Percentiles rank a stretch among this genome's conserved stretches.
Conservation (phyloP, 1,140 invertebrate species). For the Phocides pigmalion region DNA sequence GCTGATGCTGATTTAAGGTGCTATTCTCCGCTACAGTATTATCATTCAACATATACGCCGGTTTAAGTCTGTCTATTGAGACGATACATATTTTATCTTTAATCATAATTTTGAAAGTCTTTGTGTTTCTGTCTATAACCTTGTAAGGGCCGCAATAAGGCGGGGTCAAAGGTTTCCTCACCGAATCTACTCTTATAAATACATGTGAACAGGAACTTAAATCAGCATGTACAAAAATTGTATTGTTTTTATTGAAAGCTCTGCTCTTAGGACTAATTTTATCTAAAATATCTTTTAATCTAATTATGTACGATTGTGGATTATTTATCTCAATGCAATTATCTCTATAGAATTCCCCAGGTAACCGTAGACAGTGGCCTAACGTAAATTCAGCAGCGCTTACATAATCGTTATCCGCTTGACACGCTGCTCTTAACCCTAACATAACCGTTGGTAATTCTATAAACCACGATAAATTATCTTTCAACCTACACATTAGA, state of each 20-base stretch:
- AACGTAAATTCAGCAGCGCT: no score
- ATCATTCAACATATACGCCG: slow-evolving; percentile 29
- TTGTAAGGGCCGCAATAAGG: slow-evolving; percentile 34
- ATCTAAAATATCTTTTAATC: no score
- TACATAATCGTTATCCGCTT: no score
- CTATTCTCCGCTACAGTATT: no score
- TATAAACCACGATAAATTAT: slow-evolving; percentile 10
- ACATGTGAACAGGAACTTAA: slow-evolving; percentile 24
- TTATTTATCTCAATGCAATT: no score
- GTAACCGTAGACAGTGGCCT: no score
- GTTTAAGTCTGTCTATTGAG: slow-evolving; percentile 35
- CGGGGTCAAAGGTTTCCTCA: slow-evolving; percentile 31
- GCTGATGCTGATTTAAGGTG: no score
- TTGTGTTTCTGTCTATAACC: slow-evolving; percentile 27
- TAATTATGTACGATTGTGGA: no score
- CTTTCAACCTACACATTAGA: not conserved
- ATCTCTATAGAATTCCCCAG: no score
- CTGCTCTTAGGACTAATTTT: no score
- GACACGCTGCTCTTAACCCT: slow-evolving; percentile 19
- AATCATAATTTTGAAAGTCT: slow-evolving; percentile 33
- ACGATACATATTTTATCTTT: slow-evolving; percentile 14
- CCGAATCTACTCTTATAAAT: slow-evolving; percentile 27
- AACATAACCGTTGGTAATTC: slow-evolving; percentile 19
- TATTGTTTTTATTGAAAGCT: no score
- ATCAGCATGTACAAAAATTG: slow-evolving; percentile 24